Percentiles rank a stretch among this genome's conserved stretches.
Conservation (phyloP, 2,797 vertebrate genomes). For the Poeciliopsis turneri region DNA sequence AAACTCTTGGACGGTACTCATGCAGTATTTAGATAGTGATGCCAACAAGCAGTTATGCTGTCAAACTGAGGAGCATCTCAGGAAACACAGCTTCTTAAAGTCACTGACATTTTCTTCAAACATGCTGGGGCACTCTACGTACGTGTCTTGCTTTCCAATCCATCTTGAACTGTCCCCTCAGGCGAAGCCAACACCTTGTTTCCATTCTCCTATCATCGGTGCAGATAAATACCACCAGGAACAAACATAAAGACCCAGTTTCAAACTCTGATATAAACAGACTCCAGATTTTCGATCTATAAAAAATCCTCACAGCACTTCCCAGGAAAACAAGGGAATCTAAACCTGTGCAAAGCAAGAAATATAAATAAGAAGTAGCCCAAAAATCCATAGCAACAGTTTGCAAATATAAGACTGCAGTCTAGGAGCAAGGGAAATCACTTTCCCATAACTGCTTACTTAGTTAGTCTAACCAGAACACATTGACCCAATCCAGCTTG, state of each 20-base stretch:
- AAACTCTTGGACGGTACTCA: slow-evolving; percentile 13
- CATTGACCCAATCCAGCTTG: slow-evolving; percentile 38
- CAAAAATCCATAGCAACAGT: neutral
- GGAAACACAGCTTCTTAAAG: slow-evolving; percentile 46
- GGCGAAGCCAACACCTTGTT: slow-evolving; percentile 57
- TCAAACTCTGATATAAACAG: slow-evolving; percentile 17
- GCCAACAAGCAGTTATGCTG: slow-evolving; percentile 12
- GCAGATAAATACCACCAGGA: slow-evolving; percentile 53
- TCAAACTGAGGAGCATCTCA: slow-evolving; percentile 27
- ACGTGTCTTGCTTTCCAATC: slow-evolving; percentile 48
- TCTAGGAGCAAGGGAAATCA: neutral
- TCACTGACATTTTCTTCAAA: slow-evolving; percentile 62
- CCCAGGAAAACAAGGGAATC: slow-evolving; percentile 53
- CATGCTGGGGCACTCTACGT: slow-evolving; percentile 39
- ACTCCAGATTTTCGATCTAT: slow-evolving; percentile 59
- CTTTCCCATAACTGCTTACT: neutral
- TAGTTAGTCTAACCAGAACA: slow-evolving; percentile 31
- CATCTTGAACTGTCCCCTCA: slow-evolving; percentile 39
- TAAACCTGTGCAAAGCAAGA: slow-evolving; percentile 30
- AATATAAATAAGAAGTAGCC: neutral
- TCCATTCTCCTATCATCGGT: slow-evolving; percentile 52
- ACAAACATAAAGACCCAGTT: slow-evolving; percentile 2
- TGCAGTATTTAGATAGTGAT: slow-evolving; percentile 15
- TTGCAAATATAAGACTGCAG: slow-evolving; percentile 1
- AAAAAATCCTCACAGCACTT: slow-evolving; percentile 53